Conservation (phyloP, 2,888 invertebrate genomes). For the Drosophila bunnanda region DNA sequence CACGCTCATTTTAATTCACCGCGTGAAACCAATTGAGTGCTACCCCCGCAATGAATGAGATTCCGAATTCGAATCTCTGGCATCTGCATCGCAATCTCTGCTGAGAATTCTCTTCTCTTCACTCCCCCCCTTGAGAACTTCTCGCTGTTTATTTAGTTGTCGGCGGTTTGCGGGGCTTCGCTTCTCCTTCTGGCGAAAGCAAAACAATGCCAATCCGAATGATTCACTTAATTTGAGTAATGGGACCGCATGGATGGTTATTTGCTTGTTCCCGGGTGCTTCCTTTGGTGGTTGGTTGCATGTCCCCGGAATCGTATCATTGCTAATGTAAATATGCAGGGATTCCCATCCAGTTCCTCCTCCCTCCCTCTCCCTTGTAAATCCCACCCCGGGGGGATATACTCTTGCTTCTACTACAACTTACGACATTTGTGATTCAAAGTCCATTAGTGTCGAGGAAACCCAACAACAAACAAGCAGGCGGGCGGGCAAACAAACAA, state of each 20-base stretch:
- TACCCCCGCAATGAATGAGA: constrained; percentile 10
- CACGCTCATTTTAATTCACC: constrained; percentile 70
- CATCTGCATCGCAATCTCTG: constrained; percentile 55
- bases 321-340: constrained; percentile 74
- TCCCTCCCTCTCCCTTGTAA: constrained; percentile 36
- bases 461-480: constrained; percentile 49
- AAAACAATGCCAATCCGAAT: constrained; percentile 69
- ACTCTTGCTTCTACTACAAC: constrained; percentile 31
- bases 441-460: constrained; percentile 75
- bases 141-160: constrained; percentile 82
- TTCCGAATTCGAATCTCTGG: constrained; percentile 16
- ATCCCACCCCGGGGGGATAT: constrained; percentile 63
- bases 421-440: constrained; percentile 59
- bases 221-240: constrained; percentile 83
- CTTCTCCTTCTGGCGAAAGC: constrained; percentile 29
- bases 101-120: constrained; percentile 7
- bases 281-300: constrained; percentile 64
- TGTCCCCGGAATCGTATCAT: constrained; percentile 65
- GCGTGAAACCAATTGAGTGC: constrained; percentile 83
- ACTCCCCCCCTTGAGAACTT: constrained; percentile 69
- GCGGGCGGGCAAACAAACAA: constrained; percentile 44
- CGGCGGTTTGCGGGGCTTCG: constrained; percentile 75
- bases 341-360: constrained; percentile 19
- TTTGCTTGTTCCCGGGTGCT: constrained; percentile 30
- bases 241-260: constrained; percentile 58